Percentiles rank a stretch among this genome's conserved stretches.
phyloP scores from a whole-genome alignment of 2,113 vertebrate species.

The Petrocephalus microphthalmus region DNA sequence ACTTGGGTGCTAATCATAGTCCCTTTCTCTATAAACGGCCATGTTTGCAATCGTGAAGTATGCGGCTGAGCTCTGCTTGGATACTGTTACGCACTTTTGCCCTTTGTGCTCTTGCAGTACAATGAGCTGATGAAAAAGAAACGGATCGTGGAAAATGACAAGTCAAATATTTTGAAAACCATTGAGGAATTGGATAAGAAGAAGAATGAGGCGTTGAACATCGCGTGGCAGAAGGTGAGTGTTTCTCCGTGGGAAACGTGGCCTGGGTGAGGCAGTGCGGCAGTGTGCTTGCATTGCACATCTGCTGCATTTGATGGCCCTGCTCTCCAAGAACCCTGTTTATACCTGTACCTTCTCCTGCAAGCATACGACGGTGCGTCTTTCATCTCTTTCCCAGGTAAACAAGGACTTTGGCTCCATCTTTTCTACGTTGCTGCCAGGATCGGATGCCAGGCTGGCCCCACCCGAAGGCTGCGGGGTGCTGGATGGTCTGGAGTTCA shows the following conservation, averaged over 20 bases:
- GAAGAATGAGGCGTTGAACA: constrained; percentile 79
- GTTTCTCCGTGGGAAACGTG: not conserved
- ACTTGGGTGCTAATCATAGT: not conserved
- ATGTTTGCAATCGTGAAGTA: not conserved
- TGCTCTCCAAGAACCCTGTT: not conserved
- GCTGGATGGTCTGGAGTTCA: constrained; percentile 83
- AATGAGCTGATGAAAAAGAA: constrained; percentile 90
- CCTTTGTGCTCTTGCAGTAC: constrained; percentile 62
- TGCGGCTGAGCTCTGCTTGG: not conserved
- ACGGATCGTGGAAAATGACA: constrained; percentile 90
- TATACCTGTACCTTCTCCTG: not conserved
- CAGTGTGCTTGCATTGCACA: not conserved
- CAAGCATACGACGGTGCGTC: not conserved
- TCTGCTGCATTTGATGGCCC: not conserved
- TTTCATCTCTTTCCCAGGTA: constrained; percentile 61
- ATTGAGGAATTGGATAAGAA: constrained; percentile 88
- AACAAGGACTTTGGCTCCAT: constrained; percentile 92
- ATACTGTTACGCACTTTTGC: not conserved
- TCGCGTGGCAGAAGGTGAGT: constrained; percentile 89
- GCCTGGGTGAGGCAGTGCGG: not conserved
- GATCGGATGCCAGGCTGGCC: constrained; percentile 74
- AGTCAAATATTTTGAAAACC: constrained; percentile 78
- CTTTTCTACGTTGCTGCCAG: constrained; percentile 86
- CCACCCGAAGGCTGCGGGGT: constrained; percentile 60
- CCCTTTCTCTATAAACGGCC: not conserved